phyloP scores from a whole-genome alignment of 2,888 invertebrate species.

The Caenorhabditis uteleia region DNA sequence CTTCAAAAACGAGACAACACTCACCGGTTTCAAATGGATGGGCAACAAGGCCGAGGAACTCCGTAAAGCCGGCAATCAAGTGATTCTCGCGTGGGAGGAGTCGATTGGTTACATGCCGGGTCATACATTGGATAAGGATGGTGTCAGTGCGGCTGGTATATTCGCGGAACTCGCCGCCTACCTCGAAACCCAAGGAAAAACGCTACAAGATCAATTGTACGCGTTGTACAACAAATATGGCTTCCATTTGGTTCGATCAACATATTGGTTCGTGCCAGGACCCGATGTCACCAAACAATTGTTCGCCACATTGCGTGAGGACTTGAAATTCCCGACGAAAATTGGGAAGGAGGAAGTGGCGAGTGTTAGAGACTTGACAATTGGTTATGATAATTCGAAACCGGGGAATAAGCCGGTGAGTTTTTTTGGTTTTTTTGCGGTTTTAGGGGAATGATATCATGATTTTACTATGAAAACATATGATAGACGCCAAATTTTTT shows the following conservation, averaged over 20 bases:
- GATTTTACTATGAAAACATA: too few relatives aligned
- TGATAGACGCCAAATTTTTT: too few relatives aligned
- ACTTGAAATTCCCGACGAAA: conserved; percentile 71
- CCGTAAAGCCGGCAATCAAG: conserved; percentile 78
- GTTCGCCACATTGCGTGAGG: conserved; percentile 57
- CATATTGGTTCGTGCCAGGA: conserved; percentile 77
- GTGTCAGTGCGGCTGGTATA: conserved; percentile 85
- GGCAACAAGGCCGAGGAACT: conserved; percentile 84
- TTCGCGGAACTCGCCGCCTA: conserved; percentile 81
- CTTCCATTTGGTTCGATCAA: conserved; percentile 84
- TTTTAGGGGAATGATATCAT: too few relatives aligned
- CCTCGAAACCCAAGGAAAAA: conserved; percentile 73
- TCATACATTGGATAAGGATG: conserved; percentile 85
- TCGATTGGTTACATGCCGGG: conserved; percentile 87
- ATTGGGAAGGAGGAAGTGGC: conserved; percentile 74
- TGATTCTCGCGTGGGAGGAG: conserved; percentile 95
- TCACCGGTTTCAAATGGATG: conserved; percentile 99
- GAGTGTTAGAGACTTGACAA: conserved; percentile 85
- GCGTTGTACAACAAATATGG: conserved; percentile 85
- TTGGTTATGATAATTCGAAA: conserved; percentile 82
- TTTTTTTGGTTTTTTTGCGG: conserved; percentile 47
- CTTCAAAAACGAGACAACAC: conserved; percentile 77
- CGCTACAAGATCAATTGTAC: conserved; percentile 75
- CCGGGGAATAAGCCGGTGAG: conserved; percentile 78
- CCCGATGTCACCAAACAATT: conserved; percentile 60